Percentiles rank a stretch among this genome's conserved stretches.
Evolutionary conservation across 2,113 vertebrate species (phyloP).

Genomic region (Arenaria interpres): DNA sequence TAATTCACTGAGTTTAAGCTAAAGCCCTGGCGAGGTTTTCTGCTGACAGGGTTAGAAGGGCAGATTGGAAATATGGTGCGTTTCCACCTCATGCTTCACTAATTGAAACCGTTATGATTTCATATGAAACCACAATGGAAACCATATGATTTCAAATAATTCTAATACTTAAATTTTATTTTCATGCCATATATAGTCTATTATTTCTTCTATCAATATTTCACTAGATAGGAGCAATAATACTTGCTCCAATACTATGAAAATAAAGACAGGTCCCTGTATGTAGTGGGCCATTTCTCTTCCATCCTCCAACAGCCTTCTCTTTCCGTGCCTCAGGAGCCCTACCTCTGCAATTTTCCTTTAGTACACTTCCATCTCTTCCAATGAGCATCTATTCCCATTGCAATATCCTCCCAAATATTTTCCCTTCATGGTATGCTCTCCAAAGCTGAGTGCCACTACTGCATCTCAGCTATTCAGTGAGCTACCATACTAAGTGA

Average conservation of each 20-base stretch:
- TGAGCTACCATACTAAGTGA: neutral
- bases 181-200: rapidly evolving
- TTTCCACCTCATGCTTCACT: neutral
- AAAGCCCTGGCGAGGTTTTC: neutral
- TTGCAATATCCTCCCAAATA: neutral
- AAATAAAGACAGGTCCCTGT: neutral
- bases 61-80: neutral
- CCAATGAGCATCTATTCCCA: neutral
- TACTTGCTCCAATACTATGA: neutral
- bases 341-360: neutral
- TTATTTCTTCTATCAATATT: neutral
- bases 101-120: neutral
- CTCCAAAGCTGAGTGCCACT: neutral
- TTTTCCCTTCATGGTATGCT: neutral
- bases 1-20: neutral
- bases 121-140: neutral
- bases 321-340: neutral
- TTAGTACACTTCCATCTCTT: neutral
- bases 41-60: neutral
- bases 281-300: neutral
- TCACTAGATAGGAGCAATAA: neutral
- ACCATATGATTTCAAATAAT: neutral
- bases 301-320: neutral
- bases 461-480: neutral
- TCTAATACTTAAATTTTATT: neutral